Percentiles rank a stretch among this genome's conserved stretches.
phyloP scores from a whole-genome alignment of 1,140 invertebrate genomes.

The Doryteuthis pealeii region DNA sequence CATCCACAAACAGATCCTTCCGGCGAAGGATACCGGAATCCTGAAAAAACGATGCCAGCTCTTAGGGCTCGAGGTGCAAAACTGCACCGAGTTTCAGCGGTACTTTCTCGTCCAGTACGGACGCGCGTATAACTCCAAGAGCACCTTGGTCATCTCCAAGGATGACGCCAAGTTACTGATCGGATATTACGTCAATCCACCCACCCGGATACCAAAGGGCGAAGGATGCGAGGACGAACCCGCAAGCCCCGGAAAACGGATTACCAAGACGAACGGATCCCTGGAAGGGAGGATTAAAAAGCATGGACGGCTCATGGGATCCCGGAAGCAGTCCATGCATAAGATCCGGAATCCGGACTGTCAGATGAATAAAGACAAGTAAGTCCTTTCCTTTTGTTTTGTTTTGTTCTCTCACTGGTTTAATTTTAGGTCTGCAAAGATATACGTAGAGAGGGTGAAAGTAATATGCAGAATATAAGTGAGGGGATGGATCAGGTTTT shows the following conservation, averaged over 20 bases:
- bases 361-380: no score
- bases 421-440: no score
- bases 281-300: neutral
- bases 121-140: conserved; percentile 55
- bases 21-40: conserved; percentile 59
- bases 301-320: neutral
- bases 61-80: conserved; percentile 51
- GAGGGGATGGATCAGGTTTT: no score
- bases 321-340: neutral
- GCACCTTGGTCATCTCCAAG: conserved; percentile 55
- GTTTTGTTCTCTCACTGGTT: no score
- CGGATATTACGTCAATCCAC: conserved; percentile 56
- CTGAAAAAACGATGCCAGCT: conserved; percentile 58
- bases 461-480: no score
- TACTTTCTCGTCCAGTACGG: conserved; percentile 59
- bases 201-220: conserved; percentile 28
- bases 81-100: conserved; percentile 59
- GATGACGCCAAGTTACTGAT: conserved; percentile 52
- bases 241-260: neutral
- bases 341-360: no score
- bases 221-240: conserved; percentile 18
- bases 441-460: no score
- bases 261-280: neutral
- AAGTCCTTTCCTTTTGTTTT: no score
- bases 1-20: conserved; percentile 59